These are phyloP conservation scores for Ginglymostoma cirratum DNA, from an alignment of 2,113 vertebrate species.

Conservation along the genomic window DNA sequence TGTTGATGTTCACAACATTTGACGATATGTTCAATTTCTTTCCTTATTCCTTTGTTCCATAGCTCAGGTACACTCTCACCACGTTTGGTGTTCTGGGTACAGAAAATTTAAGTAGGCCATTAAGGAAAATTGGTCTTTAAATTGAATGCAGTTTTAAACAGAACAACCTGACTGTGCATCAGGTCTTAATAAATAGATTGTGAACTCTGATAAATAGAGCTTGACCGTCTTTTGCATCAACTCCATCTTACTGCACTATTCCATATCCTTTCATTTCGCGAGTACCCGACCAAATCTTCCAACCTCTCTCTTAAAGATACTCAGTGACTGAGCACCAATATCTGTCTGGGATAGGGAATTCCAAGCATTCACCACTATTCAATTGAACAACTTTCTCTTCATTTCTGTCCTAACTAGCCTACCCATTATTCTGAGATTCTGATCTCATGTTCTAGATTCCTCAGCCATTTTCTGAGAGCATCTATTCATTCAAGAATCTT, in stretches of 20 bases:
- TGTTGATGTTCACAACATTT: neutral
- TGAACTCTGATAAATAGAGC: neutral
- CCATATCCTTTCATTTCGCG: neutral
- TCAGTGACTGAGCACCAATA: too few species aligned
- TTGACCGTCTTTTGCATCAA: neutral
- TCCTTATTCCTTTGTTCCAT: too few species aligned
- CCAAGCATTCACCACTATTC: neutral
- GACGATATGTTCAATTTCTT: neutral
- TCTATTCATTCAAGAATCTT: neutral
- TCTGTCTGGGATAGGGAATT: neutral
- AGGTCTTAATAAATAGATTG: neutral
- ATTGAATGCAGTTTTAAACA: neutral
- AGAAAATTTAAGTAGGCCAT: neutral
- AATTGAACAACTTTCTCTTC: neutral
- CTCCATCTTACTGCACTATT: neutral
- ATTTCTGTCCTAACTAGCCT: neutral
- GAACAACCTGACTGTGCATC: neutral
- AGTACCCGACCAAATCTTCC: neutral
- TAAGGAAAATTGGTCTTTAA: neutral
- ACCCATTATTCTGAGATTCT: neutral
- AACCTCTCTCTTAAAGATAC: neutral
- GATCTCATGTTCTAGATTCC: neutral
- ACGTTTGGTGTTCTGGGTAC: neutral
- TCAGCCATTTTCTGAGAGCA: neutral
- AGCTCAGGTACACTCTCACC: neutral